Base-by-base conservation (phyloP, 1,140 invertebrate species). In the Drosophila ohnishii region DNA sequence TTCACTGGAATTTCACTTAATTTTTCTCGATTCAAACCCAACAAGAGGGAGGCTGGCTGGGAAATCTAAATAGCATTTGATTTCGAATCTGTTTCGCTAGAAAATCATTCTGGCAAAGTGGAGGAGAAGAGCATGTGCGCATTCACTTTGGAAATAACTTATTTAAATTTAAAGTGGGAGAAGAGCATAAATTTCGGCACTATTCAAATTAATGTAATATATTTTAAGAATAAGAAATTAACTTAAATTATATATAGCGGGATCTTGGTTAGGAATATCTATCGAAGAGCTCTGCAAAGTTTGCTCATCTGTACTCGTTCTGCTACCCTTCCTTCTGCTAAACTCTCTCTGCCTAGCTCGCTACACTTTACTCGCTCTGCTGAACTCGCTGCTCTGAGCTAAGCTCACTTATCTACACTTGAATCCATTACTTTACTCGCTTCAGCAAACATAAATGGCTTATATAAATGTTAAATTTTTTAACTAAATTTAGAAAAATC, bases 1-100 rank as follows among this genome's bases (percentile, higher is more conserved):
- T 75, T 75, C 55, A 28, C 40, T 53, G 70, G 59, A 65, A 75
- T 75, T 74, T 75, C 53, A 75, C 70, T 75, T 75, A 44, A 58
- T 64, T 74, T 73, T 64, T 73, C 35, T 22, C 62, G n/a, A 44
- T 37, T 13, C n/a, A 50, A 50, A 50, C 28, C 47, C 47, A 16
- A n/a, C 28, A 28, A 50, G 28, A 32, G 47, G 56, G 22, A 16
- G 45, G 4, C 22, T n/a, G 14, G 42, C 19, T 30, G 14, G 37
- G n/a, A 69, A 70, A 70, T 70, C 63, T 47, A 70, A 70, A 70
- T 70, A 57, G 57, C 40, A 67, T 70, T 70, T 70, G 63, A 57
- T 70, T 67, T 70, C 6, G 55, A 67, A 56, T 70, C 66, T 39
- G 34, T 67, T 70, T 47, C 35, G 37, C 50, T 30, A 19, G 40